phyloP scores from a whole-genome alignment of 1,140 invertebrate species.

The Ceratosolen solmsi region DNA sequence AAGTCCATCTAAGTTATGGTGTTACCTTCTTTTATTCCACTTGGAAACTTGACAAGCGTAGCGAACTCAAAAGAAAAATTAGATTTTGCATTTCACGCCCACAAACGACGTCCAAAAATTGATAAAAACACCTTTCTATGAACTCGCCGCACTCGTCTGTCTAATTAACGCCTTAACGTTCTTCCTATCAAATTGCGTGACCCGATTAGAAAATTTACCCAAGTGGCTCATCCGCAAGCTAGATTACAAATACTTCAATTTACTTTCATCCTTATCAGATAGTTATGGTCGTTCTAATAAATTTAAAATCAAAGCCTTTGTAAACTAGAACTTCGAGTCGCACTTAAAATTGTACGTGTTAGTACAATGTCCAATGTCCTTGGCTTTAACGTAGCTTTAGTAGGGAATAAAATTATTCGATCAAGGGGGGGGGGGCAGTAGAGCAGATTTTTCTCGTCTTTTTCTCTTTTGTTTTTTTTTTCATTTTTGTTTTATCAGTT shows the following conservation, averaged over 20 bases:
- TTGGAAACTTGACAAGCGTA: slow-evolving; percentile 8
- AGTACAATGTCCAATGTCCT: slow-evolving; percentile 33
- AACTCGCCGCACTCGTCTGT: background rate
- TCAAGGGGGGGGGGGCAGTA: background rate
- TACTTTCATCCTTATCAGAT: background rate
- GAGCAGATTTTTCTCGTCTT: slow-evolving; percentile 32
- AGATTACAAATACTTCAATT: background rate
- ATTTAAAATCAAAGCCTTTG: slow-evolving; percentile 3
- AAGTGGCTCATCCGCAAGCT: background rate
- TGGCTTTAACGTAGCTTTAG: slow-evolving; percentile 5
- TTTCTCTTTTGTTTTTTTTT: no score
- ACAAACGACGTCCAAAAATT: slow-evolving; percentile 26
- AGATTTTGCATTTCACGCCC: background rate
- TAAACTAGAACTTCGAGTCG: background rate
- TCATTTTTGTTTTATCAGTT: no score
- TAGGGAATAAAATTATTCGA: slow-evolving; percentile 11
- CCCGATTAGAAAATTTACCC: slow-evolving; percentile 27
- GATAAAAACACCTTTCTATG: slow-evolving; percentile 22
- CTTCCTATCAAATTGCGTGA: background rate
- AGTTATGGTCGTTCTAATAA: background rate
- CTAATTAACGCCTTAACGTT: background rate
- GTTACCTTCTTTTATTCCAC: slow-evolving; percentile 56
- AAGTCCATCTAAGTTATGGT: slow-evolving; percentile 71
- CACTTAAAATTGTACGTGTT: slow-evolving; percentile 18
- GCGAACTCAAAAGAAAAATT: slow-evolving; percentile 3